Percentiles rank a stretch among this genome's conserved stretches.
Conservation (phyloP, 2,797 vertebrate species). For the Acrossocheilus fasciatus region DNA sequence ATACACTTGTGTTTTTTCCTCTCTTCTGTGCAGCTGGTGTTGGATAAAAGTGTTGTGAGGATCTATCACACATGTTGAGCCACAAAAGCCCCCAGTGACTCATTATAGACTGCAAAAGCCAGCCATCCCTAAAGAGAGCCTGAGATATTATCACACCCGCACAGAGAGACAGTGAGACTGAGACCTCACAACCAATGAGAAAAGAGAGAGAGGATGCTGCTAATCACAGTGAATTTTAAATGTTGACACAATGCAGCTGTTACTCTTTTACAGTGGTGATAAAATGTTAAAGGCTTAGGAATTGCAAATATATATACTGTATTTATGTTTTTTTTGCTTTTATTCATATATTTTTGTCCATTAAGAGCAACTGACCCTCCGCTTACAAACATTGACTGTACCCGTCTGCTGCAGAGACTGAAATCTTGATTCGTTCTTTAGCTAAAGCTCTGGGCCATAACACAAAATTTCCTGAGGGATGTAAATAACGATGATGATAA, state of each 20-base stretch:
- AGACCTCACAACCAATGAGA: background rate
- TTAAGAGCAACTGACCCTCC: background rate
- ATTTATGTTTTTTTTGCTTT: too few relatives aligned
- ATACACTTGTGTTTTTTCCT: background rate
- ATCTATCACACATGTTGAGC: conserved; percentile 17
- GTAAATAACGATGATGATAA: conserved; percentile 32
- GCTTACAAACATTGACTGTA: background rate
- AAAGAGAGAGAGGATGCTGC: background rate
- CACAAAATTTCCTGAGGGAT: conserved; percentile 1
- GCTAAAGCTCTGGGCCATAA: conserved; percentile 7
- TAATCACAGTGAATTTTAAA: conserved; percentile 27
- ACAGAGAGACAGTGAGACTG: background rate
- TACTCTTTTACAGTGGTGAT: conserved; percentile 5
- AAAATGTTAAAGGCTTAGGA: too few relatives aligned
- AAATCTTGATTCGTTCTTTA: background rate
- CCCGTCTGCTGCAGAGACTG: background rate
- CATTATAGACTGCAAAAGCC: conserved; percentile 15
- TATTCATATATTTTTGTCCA: background rate
- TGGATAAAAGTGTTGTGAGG: background rate
- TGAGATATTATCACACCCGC: conserved; percentile 3
- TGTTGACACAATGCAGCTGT: background rate
- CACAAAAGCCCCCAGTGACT: conserved; percentile 5
- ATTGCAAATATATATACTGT: too few relatives aligned
- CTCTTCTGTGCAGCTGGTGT: background rate
- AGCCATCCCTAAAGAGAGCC: background rate